Evolutionary conservation across 2,888 invertebrate genomes (phyloP).

Genomic region (Sturmia bella): DNA sequence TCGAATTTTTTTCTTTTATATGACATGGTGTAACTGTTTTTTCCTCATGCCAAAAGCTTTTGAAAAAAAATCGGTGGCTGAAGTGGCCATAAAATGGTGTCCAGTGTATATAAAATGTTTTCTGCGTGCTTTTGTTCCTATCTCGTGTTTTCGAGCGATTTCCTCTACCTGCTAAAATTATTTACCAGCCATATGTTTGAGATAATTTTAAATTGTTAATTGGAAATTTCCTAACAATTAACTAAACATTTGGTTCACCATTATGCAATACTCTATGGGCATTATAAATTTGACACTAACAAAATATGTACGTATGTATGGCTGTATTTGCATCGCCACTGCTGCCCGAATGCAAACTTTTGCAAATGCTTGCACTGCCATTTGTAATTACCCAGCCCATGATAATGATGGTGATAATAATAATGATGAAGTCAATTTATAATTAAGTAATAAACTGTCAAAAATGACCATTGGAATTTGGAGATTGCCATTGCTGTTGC

Average conservation of each 20-base stretch:
- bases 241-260: constrained; percentile 65
- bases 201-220: constrained; percentile 70
- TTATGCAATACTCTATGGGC: constrained; percentile 54
- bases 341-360: neutral
- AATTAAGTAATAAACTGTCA: constrained; percentile 71
- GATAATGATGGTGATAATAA: constrained; percentile 45
- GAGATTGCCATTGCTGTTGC: constrained; percentile 57
- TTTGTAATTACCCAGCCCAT: constrained; percentile 43
- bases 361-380: constrained; percentile 10
- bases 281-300: constrained; percentile 66
- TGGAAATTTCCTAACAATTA: constrained; percentile 69
- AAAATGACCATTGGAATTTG: constrained; percentile 66
- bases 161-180: constrained; percentile 1
- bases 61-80: no score
- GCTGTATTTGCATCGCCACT: constrained; percentile 31
- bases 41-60: no score
- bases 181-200: constrained; percentile 36
- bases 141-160: neutral
- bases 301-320: constrained; percentile 22
- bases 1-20: no score
- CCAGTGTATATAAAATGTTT: neutral
- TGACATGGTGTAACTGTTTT: no score
- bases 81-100: no score
- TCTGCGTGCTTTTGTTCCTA: neutral
- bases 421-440: constrained; percentile 67